Percentiles rank a stretch among this genome's conserved stretches.
Evolutionary conservation across 2,888 invertebrate genomes (phyloP).

Genomic region (Diaprepes abbreviatus): DNA sequence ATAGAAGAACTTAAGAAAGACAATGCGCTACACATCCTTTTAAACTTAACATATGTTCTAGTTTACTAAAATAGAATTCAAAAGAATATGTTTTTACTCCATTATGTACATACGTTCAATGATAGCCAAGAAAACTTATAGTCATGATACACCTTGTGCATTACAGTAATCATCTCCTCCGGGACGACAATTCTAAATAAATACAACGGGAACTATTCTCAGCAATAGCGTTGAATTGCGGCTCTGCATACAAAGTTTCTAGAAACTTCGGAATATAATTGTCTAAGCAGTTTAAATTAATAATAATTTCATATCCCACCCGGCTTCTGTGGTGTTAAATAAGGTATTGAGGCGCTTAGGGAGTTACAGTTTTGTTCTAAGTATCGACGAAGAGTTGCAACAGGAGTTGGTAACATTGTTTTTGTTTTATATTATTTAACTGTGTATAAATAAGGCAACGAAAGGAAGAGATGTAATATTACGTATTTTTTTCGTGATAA

Average conservation of each 20-base stretch:
- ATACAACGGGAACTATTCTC: conserved; percentile 38
- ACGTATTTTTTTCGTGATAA: no score
- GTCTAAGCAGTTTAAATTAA: conserved; percentile 47
- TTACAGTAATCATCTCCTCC: conserved; percentile 23
- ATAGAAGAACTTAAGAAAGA: no score
- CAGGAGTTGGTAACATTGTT: background rate
- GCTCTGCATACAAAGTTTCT: conserved; percentile 38
- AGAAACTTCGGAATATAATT: conserved; percentile 45
- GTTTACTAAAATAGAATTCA: no score
- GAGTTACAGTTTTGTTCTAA: background rate
- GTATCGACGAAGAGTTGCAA: background rate
- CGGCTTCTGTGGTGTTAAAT: conserved; percentile 37
- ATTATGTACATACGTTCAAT: background rate
- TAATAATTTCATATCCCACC: conserved; percentile 42
- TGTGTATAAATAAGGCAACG: no score
- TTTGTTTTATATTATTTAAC: no score
- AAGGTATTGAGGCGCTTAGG: conserved; percentile 23
- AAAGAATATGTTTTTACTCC: background rate
- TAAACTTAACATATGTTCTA: no score
- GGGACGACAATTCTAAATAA: conserved; percentile 40
- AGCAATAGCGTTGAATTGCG: conserved; percentile 34
- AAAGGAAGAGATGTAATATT: no score
- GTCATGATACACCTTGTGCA: conserved; percentile 9
- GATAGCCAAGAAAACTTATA: conserved; percentile 11
- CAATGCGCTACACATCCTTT: no score